phyloP scores from a whole-genome alignment of 1,140 invertebrate genomes.

The Globodera ellingtonae region DNA sequence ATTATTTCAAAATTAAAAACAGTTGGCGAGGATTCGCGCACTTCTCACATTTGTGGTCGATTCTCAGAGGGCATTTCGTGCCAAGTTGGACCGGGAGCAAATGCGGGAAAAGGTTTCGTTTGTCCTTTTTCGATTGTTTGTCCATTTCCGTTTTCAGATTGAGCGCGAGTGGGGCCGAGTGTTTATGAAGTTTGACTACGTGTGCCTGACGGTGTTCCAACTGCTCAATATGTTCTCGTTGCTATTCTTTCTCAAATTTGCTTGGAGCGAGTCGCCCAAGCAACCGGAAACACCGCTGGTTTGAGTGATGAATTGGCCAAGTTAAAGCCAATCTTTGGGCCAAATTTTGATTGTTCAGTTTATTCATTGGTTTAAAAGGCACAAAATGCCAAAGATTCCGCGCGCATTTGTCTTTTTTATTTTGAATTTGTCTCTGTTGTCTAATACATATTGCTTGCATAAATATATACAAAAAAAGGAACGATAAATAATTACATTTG shows the following conservation, averaged over 20 bases:
- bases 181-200: constrained; percentile 56
- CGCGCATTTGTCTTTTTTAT: neutral
- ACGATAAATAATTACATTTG: neutral
- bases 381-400: too few relatives aligned
- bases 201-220: constrained; percentile 55
- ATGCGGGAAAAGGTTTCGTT: constrained; percentile 19
- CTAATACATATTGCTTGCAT: neutral
- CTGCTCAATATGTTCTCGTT: constrained; percentile 55
- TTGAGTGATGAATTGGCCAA: neutral
- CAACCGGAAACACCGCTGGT: constrained; percentile 14
- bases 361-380: too few relatives aligned
- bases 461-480: constrained; percentile 3
- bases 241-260: constrained; percentile 50
- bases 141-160: constrained; percentile 41
- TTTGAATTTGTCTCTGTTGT: neutral
- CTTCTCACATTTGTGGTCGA: constrained; percentile 20
- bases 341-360: too few relatives aligned
- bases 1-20: neutral
- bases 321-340: too few relatives aligned
- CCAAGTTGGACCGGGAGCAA: constrained; percentile 18
- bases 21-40: constrained; percentile 8
- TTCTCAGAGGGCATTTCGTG: constrained; percentile 12
- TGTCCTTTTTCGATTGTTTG: neutral
- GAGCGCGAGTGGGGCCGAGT: constrained; percentile 59
- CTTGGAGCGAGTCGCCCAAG: constrained; percentile 53